Evolutionary conservation across 2,113 vertebrate species (phyloP).

Genomic region (Daubentonia madagascariensis): DNA sequence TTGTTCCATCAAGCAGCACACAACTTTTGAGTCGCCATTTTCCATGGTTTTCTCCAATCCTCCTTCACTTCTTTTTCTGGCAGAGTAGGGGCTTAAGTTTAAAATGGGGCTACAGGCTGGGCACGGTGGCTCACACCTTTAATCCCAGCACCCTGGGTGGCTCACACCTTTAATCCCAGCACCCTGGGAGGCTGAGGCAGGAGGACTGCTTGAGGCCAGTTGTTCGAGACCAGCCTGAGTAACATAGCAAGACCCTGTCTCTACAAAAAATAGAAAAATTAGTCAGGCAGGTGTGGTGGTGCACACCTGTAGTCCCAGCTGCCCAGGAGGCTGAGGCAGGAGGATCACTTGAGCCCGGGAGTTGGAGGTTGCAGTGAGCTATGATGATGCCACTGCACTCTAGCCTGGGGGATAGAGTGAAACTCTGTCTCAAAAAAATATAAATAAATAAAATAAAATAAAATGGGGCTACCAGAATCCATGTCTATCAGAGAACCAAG

Average conservation of each 20-base stretch:
- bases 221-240: too few species aligned
- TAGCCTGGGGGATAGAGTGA: background rate
- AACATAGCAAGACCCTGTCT: too few species aligned
- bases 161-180: too few species aligned
- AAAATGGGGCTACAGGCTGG: background rate
- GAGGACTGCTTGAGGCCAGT: too few species aligned
- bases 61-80: background rate
- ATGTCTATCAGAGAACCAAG: background rate
- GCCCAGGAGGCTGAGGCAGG: too few species aligned
- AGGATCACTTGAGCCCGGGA: too few species aligned
- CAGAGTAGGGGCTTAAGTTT: background rate
- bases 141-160: too few species aligned
- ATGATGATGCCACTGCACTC: background rate
- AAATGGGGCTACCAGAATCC: background rate
- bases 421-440: background rate
- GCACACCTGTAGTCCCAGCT: too few species aligned
- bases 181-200: too few species aligned
- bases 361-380: background rate
- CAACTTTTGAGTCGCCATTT: background rate
- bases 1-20: background rate
- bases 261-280: too few species aligned
- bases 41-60: background rate
- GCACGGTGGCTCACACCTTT: too few species aligned
- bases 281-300: too few species aligned
- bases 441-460: background rate